Percentiles rank a stretch among this genome's conserved stretches.
These are phyloP conservation scores for Monoplex corrugatus DNA, from an alignment of 2,888 invertebrate species.

Conservation along the genomic window DNA sequence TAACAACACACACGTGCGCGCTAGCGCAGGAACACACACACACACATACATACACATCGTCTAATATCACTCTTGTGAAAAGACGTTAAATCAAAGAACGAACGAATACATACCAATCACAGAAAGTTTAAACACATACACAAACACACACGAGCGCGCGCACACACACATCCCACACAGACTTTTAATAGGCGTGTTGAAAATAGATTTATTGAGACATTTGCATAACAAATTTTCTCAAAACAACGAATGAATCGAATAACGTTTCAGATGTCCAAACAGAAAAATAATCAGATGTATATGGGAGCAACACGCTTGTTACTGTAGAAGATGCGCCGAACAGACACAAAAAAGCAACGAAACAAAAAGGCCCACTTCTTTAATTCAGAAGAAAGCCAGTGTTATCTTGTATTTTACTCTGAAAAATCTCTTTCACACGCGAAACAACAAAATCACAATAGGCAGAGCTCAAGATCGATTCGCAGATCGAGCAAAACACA, in stretches of 20 bases:
- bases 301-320: not conserved
- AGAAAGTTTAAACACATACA: not conserved
- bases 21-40: not conserved
- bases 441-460: slow-evolving; percentile 27
- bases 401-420: not conserved
- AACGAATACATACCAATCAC: not conserved
- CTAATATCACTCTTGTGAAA: too few species aligned
- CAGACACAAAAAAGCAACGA: not conserved
- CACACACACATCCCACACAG: slow-evolving; percentile 30
- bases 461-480: not conserved
- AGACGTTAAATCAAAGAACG: not conserved
- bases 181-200: slow-evolving; percentile 40
- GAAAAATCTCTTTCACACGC: not conserved
- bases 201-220: slow-evolving; percentile 52
- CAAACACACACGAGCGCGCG: slow-evolving; percentile 6
- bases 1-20: not conserved
- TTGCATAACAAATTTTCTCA: slow-evolving; percentile 48
- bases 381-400: not conserved
- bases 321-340: not conserved
- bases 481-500: slow-evolving; percentile 24
- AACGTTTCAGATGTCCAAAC: not conserved
- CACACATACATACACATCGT: not conserved
- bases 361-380: not conserved
- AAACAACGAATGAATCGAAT: not conserved
- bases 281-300: not conserved